Percentiles rank a stretch among this genome's conserved stretches.
Conservation (phyloP, 2,797 vertebrate genomes). For the Vipera latastei region DNA sequence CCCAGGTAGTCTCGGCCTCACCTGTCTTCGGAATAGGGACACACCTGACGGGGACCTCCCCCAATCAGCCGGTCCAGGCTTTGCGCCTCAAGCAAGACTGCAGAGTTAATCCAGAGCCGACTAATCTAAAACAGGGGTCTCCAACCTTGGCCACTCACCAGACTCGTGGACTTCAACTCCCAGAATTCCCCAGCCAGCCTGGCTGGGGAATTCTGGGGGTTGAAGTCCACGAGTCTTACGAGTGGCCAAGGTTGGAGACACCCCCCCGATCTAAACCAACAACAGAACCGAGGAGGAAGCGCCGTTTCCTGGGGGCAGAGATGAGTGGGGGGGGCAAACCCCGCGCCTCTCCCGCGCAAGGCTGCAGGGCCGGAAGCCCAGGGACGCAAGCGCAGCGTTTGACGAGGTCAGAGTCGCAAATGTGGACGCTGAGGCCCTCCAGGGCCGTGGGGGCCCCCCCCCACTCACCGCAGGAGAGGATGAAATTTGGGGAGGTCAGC, state of each 20-base stretch:
- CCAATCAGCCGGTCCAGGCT: background rate
- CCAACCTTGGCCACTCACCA: too few relatives aligned
- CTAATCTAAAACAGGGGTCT: too few relatives aligned
- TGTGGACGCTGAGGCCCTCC: background rate
- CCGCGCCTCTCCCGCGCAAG: background rate
- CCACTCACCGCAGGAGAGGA: conserved; percentile 87
- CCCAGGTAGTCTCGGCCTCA: background rate
- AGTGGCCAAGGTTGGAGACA: too few relatives aligned
- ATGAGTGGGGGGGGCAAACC: background rate
- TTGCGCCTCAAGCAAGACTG: background rate
- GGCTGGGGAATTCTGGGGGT: too few relatives aligned
- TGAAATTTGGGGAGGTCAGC: conserved; percentile 94
- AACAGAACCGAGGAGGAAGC: background rate
- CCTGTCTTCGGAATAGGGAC: background rate
- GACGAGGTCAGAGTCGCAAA: too few relatives aligned
- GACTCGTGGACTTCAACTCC: too few relatives aligned
- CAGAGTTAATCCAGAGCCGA: background rate
- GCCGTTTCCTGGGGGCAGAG: background rate
- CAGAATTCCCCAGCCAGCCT: too few relatives aligned
- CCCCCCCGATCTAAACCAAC: background rate
- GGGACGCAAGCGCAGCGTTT: background rate
- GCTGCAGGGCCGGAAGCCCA: background rate
- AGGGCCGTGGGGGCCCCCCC: too few relatives aligned
- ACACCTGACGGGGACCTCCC: background rate
- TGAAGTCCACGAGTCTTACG: too few relatives aligned